Conservation (phyloP, 2,113 vertebrate genomes). For the Malurus elegans region DNA sequence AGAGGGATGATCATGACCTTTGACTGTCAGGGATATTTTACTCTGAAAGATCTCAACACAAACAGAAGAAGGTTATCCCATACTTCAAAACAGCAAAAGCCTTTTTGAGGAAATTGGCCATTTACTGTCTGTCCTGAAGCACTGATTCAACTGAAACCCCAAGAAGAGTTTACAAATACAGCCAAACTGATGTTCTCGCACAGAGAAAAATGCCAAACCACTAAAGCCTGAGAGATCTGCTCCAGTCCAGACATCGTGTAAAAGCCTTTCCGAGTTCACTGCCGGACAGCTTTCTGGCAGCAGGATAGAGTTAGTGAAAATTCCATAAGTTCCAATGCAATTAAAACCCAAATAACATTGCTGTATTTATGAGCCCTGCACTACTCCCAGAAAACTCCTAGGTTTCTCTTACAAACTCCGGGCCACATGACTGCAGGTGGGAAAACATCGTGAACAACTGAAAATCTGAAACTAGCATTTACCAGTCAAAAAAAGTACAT, state of each 20-base stretch:
- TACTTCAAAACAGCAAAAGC: neutral
- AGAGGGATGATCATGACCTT: neutral
- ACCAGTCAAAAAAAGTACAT: neutral
- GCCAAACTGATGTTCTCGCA: no score
- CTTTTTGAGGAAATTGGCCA: neutral
- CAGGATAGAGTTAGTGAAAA: accelerated
- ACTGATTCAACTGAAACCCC: neutral
- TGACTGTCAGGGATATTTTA: neutral
- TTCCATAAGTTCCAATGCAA: neutral
- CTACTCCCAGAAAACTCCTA: neutral
- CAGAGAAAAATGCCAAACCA: neutral
- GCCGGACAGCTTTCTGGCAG: neutral
- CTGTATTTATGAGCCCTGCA: neutral
- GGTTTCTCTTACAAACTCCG: neutral
- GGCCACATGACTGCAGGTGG: neutral
- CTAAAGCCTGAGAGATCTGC: neutral
- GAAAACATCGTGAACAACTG: neutral
- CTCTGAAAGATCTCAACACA: neutral
- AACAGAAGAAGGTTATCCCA: neutral
- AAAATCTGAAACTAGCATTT: neutral
- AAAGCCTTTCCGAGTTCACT: neutral
- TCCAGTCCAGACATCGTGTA: neutral
- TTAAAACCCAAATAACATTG: neutral
- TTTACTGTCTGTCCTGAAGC: neutral
- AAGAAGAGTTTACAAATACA: neutral